Base-by-base conservation (phyloP, 2,113 vertebrate genomes). In the Pardalotus punctatus region DNA sequence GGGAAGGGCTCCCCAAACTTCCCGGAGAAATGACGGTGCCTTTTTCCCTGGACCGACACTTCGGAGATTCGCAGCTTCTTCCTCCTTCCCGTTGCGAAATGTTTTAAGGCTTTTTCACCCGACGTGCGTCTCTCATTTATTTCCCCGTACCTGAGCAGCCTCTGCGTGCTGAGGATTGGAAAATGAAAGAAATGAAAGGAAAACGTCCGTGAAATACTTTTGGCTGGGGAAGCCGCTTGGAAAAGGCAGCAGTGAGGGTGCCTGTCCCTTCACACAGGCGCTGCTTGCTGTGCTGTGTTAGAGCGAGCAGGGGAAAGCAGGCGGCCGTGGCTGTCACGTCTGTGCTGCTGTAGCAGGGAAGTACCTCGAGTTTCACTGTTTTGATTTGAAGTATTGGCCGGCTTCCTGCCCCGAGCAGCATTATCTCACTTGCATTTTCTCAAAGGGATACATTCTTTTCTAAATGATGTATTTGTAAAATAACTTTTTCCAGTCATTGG, bases 1-100 rank as follows among this genome's bases (percentile, higher is more conserved):
- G 48, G 45, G 72, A 65, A 53, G 51, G 28, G 58, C 21, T 80
- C 79, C 82, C 62, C 58, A 36, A 54, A 85, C 74, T 45, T 48
- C 45, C 5, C 8, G 57, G 40, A 20, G 62, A 33, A 65, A 47
- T 79, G 81, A 48, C 61, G 9, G 48, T 36, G 90, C 40, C 81
- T 67, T 72, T 86, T 73, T 5, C 54, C 11, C n/a, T 3, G 81
- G 43, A 33, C 27, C 21, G 24, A 2, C 60, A 3, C 66, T 38
- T 25, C 5, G 4, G 73, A 61, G 54, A 21, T 64, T 60, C 5
- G 38, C 54, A 15, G 71, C 64, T 33, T 40, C 69, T 71, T 91
- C 85, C 86, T 94, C 25, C 65, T 85, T 28, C 79, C 29, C 71
- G 7, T 94, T 93, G 91, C 93, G 73, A 95, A 95, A 78, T 23